phyloP scores from a whole-genome alignment of 2,113 vertebrate genomes.

The Rattus rattus region DNA sequence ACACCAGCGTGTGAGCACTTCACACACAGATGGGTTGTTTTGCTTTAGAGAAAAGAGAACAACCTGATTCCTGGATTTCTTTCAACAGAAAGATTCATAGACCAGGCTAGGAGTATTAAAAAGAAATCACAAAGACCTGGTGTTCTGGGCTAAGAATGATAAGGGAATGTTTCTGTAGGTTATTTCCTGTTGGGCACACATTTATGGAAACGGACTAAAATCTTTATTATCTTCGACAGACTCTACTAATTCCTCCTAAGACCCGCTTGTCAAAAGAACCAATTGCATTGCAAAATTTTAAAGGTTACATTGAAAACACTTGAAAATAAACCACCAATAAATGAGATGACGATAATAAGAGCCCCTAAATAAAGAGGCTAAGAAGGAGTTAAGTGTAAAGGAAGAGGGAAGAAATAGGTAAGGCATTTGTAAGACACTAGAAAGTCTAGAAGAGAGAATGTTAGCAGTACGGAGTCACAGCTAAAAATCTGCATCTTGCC shows the following conservation, averaged over 20 bases:
- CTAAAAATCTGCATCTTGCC: background rate
- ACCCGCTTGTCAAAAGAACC: background rate
- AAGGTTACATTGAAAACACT: background rate
- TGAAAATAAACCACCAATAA: background rate
- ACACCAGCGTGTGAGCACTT: background rate
- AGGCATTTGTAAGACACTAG: background rate
- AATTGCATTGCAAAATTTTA: background rate
- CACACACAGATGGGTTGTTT: background rate
- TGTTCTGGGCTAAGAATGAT: background rate
- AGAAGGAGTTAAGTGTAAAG: background rate
- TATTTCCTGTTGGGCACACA: background rate
- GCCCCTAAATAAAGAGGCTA: background rate
- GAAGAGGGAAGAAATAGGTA: background rate
- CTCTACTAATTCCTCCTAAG: background rate
- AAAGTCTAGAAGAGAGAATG: background rate
- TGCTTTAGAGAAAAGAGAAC: background rate
- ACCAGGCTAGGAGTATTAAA: conserved; percentile 11
- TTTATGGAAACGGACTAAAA: conserved; percentile 18
- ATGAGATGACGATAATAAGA: background rate
- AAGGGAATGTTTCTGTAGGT: background rate
- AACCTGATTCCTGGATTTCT: background rate
- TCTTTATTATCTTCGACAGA: background rate
- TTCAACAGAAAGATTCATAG: background rate
- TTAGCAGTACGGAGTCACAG: background rate
- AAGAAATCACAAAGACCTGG: conserved; percentile 42